Evolutionary conservation across 2,888 invertebrate genomes (phyloP).

Genomic region (Mongoloraphidia duomilia): DNA sequence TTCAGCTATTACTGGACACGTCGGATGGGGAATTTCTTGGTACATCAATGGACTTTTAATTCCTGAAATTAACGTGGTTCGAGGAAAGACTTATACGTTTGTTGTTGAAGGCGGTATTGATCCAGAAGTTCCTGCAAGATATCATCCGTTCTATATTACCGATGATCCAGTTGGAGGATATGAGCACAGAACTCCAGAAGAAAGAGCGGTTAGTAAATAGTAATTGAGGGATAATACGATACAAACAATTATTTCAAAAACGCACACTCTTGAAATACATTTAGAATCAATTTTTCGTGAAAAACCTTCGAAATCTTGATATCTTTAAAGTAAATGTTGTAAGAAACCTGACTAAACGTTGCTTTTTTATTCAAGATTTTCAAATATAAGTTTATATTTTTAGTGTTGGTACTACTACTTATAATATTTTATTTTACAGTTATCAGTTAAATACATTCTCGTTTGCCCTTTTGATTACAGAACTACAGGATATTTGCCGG

Average conservation of each 20-base stretch:
- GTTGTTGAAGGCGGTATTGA: slow-evolving; percentile 76
- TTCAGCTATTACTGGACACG: slow-evolving; percentile 79
- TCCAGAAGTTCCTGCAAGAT: slow-evolving; percentile 62
- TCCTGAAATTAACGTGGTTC: slow-evolving; percentile 78
- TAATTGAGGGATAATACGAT: too few relatives aligned
- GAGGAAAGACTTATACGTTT: slow-evolving; percentile 77
- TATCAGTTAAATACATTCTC: neutral
- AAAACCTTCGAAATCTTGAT: neutral
- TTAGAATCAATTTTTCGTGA: neutral
- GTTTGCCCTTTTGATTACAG: slow-evolving; percentile 29
- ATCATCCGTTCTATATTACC: slow-evolving; percentile 89
- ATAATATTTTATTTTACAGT: slow-evolving; percentile 11
- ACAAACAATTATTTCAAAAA: too few relatives aligned
- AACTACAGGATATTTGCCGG: slow-evolving; percentile 72
- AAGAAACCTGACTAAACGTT: too few relatives aligned
- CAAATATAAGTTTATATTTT: neutral
- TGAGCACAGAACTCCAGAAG: slow-evolving; percentile 65
- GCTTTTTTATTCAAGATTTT: too few relatives aligned
- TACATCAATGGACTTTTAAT: slow-evolving; percentile 87
- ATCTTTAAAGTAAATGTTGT: neutral
- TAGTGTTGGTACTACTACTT: neutral
- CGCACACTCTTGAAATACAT: too few relatives aligned
- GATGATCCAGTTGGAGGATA: slow-evolving; percentile 86
- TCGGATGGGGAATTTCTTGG: slow-evolving; percentile 90
- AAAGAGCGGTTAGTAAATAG: slow-evolving; percentile 50